phyloP scores from a whole-genome alignment of 2,113 vertebrate genomes.

The Paracanthobrama guichenoti region DNA sequence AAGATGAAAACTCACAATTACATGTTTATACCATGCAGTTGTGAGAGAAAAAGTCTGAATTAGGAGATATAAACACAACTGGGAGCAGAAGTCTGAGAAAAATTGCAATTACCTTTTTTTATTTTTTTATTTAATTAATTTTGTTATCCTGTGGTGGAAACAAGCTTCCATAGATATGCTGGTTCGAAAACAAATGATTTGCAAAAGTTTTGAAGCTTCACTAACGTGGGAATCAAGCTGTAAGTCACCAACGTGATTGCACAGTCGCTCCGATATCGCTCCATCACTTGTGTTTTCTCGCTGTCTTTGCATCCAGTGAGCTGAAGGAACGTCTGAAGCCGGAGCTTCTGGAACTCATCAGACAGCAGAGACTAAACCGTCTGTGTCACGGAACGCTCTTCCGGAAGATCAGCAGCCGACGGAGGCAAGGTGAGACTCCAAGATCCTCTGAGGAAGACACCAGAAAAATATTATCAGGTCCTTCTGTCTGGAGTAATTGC shows the following conservation, averaged over 20 bases:
- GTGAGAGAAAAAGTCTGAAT: no score
- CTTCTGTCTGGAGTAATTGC: background rate
- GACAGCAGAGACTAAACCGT: constrained; percentile 90
- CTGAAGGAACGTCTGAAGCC: constrained; percentile 92
- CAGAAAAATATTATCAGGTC: background rate
- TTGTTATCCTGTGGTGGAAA: no score
- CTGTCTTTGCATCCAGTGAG: constrained; percentile 74
- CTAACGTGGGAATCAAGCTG: background rate
- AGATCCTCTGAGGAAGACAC: background rate
- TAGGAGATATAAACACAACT: no score
- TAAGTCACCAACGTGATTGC: background rate
- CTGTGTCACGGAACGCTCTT: constrained; percentile 94
- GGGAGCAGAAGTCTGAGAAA: no score
- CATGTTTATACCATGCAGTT: no score
- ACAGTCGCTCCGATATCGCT: background rate
- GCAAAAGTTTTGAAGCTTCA: background rate
- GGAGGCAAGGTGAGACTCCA: constrained; percentile 83
- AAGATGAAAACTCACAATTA: no score
- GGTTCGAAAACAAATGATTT: background rate
- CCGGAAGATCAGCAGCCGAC: constrained; percentile 92
- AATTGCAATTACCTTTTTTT: no score
- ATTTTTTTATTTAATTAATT: no score
- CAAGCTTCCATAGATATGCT: background rate
- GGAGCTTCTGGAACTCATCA: constrained; percentile 88
- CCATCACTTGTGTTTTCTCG: background rate